These are phyloP conservation scores for Yponomeuta evonymella DNA, from an alignment of 2,888 invertebrate genomes.

Conservation along the genomic window DNA sequence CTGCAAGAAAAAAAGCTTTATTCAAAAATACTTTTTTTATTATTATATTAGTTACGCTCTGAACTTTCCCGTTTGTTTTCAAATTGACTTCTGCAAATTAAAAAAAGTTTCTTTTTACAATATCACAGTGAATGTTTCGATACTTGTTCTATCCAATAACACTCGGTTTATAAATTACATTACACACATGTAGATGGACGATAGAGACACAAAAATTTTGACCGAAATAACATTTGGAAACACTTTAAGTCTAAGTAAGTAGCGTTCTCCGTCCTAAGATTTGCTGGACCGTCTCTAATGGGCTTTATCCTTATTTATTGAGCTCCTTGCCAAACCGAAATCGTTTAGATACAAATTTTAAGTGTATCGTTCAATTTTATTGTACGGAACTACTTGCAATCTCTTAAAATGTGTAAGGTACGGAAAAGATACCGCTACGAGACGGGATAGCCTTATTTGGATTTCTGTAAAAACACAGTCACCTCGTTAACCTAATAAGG, in stretches of 20 bases:
- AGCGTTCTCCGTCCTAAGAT: slow-evolving; percentile 73
- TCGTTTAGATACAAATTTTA: slow-evolving; percentile 52
- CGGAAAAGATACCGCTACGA: background rate
- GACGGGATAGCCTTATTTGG: background rate
- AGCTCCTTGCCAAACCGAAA: slow-evolving; percentile 51
- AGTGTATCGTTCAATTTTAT: slow-evolving; percentile 28
- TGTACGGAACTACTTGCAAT: background rate
- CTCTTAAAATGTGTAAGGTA: no score
- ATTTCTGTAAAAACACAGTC: background rate
- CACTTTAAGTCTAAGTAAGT: slow-evolving; percentile 76
- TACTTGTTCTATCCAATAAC: no score
- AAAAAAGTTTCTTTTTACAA: no score
- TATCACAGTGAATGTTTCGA: no score
- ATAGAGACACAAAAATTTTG: slow-evolving; percentile 69
- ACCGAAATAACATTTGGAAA: slow-evolving; percentile 66
- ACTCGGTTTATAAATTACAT: no score
- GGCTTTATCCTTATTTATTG: slow-evolving; percentile 75
- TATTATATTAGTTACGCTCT: no score
- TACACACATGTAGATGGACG: slow-evolving; percentile 42
- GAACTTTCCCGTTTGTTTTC: no score
- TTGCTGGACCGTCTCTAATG: slow-evolving; percentile 75
- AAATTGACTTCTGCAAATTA: no score
- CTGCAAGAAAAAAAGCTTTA: no score
- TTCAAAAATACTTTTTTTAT: no score
- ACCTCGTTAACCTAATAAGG: background rate